Conservation (phyloP, 1,140 invertebrate species). For the Aphidius gifuensis region DNA sequence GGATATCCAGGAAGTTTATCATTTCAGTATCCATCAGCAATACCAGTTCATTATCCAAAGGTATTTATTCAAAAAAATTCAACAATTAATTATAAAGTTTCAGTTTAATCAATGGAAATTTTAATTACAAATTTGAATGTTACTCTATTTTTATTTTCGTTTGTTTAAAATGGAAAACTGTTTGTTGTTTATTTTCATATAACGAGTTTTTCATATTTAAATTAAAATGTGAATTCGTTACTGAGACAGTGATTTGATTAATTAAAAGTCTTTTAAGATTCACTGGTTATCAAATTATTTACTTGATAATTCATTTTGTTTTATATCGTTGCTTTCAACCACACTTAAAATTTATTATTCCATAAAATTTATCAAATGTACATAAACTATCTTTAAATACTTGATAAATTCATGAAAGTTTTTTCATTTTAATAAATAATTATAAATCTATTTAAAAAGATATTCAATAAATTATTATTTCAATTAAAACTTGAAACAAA, state of each 20-base stretch:
- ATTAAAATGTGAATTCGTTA: too few relatives aligned
- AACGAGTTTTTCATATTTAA: not conserved
- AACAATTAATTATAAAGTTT: not conserved
- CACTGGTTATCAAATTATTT: not conserved
- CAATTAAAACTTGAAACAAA: too few relatives aligned
- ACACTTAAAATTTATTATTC: too few relatives aligned
- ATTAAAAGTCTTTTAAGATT: conserved; percentile 2
- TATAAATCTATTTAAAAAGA: too few relatives aligned
- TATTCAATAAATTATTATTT: too few relatives aligned
- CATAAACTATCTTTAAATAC: too few relatives aligned
- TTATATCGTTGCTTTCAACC: too few relatives aligned
- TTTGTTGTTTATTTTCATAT: not conserved
- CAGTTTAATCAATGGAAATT: not conserved
- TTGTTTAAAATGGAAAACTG: not conserved
- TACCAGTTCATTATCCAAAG: conserved; percentile 82
- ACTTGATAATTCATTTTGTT: too few relatives aligned
- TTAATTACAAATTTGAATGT: too few relatives aligned
- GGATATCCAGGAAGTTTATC: conserved; percentile 59
- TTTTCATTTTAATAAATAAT: too few relatives aligned
- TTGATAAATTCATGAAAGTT: too few relatives aligned
- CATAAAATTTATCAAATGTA: too few relatives aligned
- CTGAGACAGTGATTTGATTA: conserved; percentile 1
- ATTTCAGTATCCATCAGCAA: conserved; percentile 61
- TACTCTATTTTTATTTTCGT: not conserved
- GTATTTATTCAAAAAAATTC: conserved; percentile 45